Base-by-base conservation (phyloP, 1,140 invertebrate genomes). In the Pteromalus puparum region DNA sequence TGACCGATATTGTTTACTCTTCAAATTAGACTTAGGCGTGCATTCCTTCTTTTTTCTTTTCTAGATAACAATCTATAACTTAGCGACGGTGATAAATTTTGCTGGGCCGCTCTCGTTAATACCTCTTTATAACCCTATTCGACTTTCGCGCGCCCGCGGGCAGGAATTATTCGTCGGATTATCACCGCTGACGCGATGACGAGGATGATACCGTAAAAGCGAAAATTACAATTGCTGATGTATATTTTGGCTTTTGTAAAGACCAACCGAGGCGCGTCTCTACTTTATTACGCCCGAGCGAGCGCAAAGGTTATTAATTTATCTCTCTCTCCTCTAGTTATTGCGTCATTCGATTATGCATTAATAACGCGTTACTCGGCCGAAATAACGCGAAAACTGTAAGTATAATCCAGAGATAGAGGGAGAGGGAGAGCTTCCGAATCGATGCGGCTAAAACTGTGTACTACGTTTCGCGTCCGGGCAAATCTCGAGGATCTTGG, bases 1-100 rank as follows among this genome's bases (percentile, higher is more conserved):
- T 80, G 83, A 81, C 83, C 83, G 83, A 80, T 80, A 75, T 28
- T 2, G 83, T 81, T 79, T 79, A 21, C 48, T 79, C 76, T 79
- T 46, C 24, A 79, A 79, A 80, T 84, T 84, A 84, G 73, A 67
- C 73, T 12, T 21, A 24, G 24, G 4, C 46, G 28, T 30, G 24
- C 26, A 34, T 30, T 26, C 30, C 21, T 73, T 76, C 38, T 79
- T 78, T 81, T 78, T 4, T 34, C 6, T 34, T 46, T 83, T 78
- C 77, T 74, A 38, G 13, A 80, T 67, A 70, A 77, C 61, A 70
- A 81, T 81, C 79, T 70, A 72, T 61, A 76, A 53, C 42, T 75
- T n/a, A 28, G 26, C 38, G 15, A 15, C 18, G 15, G 68, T n/a
- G 78, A 38, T 70, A 48, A 83, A 77, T 78, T 68, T 67, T 46